Conservation (phyloP, 2,797 vertebrate species). For the Sebastes iracundus region DNA sequence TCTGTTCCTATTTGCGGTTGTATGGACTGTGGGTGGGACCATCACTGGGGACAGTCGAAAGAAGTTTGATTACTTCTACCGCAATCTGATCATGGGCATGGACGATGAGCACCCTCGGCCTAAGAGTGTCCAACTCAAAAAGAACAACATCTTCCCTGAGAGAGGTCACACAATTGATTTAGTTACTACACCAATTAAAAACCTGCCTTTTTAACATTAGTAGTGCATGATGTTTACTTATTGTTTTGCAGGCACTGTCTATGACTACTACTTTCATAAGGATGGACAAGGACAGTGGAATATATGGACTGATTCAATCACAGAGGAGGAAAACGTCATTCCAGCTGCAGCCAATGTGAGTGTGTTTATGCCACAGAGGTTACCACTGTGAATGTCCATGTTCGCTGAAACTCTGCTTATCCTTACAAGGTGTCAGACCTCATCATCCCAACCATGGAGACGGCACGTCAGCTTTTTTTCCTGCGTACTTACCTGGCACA, state of each 20-base stretch:
- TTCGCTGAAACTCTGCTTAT: neutral
- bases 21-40: constrained; percentile 91
- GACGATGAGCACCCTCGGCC: constrained; percentile 84
- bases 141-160: constrained; percentile 89
- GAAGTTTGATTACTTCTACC: constrained; percentile 91
- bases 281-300: constrained; percentile 87
- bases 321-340: constrained; percentile 85
- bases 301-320: constrained; percentile 89
- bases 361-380: constrained; percentile 5
- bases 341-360: constrained; percentile 84
- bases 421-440: constrained; percentile 88
- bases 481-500: constrained; percentile 88
- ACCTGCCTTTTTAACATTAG: neutral
- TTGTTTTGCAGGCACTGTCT: constrained; percentile 86
- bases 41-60: constrained; percentile 88
- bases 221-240: neutral
- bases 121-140: constrained; percentile 87
- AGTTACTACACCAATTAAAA: neutral
- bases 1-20: constrained; percentile 91
- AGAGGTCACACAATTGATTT: constrained; percentile 79
- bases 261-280: constrained; percentile 93
- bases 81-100: constrained; percentile 85
- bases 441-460: constrained; percentile 93
- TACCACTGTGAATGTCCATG: neutral
- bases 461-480: constrained; percentile 91